Percentiles rank a stretch among this genome's conserved stretches.
Evolutionary conservation across 2,113 vertebrate species (phyloP).

Genomic region (Anas platyrhynchos): DNA sequence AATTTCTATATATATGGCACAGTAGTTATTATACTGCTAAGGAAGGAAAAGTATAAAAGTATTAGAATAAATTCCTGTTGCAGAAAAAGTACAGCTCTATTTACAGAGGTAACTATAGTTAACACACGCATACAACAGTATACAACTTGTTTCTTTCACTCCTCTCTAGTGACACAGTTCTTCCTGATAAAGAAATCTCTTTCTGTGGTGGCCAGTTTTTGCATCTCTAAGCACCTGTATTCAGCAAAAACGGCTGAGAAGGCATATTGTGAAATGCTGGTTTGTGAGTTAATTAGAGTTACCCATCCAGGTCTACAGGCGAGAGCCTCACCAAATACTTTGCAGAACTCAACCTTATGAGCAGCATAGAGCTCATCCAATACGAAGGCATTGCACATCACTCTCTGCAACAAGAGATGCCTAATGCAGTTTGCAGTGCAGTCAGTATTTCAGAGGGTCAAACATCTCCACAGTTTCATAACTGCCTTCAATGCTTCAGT

Average conservation of each 20-base stretch:
- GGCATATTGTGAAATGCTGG: background rate
- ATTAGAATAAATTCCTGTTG: constrained; percentile 68
- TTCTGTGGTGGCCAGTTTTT: background rate
- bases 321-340: background rate
- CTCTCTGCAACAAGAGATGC: background rate
- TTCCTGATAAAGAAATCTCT: background rate
- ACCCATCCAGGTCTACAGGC: background rate
- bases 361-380: background rate
- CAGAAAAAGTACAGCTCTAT: constrained; percentile 74
- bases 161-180: constrained; percentile 46
- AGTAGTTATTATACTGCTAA: constrained; percentile 72
- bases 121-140: constrained; percentile 67
- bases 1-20: constrained; percentile 75
- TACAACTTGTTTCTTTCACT: constrained; percentile 55
- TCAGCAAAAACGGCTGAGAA: background rate
- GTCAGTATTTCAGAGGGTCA: background rate
- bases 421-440: background rate
- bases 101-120: constrained; percentile 75
- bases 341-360: background rate
- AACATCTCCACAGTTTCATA: background rate
- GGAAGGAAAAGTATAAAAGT: constrained; percentile 74
- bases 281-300: background rate
- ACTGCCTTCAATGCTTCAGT: background rate
- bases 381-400: background rate
- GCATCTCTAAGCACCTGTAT: background rate